Evolutionary conservation across 2,797 vertebrate genomes (phyloP).

Genomic region (Xyrichtys novacula): DNA sequence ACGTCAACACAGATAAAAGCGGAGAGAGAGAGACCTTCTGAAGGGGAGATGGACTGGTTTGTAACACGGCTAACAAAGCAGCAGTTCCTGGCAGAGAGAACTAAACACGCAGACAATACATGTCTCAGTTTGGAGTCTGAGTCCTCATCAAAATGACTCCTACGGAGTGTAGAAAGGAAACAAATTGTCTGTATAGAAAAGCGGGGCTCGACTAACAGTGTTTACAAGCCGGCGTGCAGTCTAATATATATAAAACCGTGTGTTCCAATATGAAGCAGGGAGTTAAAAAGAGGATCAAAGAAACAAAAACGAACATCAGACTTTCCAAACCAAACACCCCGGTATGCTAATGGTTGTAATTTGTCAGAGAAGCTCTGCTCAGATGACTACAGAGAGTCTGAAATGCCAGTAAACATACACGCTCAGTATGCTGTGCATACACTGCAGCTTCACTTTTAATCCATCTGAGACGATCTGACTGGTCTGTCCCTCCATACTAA

Average conservation of each 20-base stretch:
- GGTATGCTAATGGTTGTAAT: conserved; percentile 54
- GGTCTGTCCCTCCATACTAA: conserved; percentile 38
- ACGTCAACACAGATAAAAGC: conserved; percentile 75
- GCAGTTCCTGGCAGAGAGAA: conserved; percentile 37
- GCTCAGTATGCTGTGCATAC: conserved; percentile 39
- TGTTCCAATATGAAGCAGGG: conserved; percentile 17
- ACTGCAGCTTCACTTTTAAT: conserved; percentile 48
- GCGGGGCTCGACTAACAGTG: neutral
- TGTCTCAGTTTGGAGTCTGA: conserved; percentile 2
- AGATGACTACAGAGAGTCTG: conserved; percentile 46
- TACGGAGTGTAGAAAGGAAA: conserved; percentile 5
- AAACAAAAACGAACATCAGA: conserved; percentile 30
- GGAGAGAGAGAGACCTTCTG: conserved; percentile 35
- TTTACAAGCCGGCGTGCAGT: neutral
- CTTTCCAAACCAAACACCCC: conserved; percentile 34
- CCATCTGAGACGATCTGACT: conserved; percentile 46
- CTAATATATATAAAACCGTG: conserved; percentile 22
- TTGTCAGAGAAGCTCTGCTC: conserved; percentile 42
- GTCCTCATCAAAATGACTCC: conserved; percentile 10
- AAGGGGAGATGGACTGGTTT: conserved; percentile 43
- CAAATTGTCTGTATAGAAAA: conserved; percentile 12
- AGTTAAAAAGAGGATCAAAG: conserved; percentile 38
- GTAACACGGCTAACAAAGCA: conserved; percentile 47
- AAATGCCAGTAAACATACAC: conserved; percentile 48
- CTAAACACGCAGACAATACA: conserved; percentile 28